Conservation (phyloP, 2,888 invertebrate genomes). For the Synanthedon formicaeformis region DNA sequence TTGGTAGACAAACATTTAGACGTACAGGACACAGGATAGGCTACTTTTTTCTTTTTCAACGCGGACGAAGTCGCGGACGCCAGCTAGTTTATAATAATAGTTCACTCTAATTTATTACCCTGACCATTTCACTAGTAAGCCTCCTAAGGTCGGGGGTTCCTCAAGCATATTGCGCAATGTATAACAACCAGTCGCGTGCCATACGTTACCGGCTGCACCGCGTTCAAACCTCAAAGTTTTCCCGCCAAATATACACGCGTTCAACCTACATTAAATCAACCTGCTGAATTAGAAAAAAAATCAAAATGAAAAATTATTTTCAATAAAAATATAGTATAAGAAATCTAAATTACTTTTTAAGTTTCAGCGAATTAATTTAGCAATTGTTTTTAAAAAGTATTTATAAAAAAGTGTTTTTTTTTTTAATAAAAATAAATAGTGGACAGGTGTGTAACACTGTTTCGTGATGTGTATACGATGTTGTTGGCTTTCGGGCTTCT, state of each 20-base stretch:
- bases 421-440: neutral
- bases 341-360: neutral
- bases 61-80: too few relatives aligned
- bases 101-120: too few relatives aligned
- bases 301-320: conserved; percentile 3
- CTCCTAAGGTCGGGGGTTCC: conserved; percentile 26
- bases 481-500: conserved; percentile 43
- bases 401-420: conserved; percentile 4
- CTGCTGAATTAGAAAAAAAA: conserved; percentile 13
- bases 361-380: too few relatives aligned
- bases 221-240: conserved; percentile 56
- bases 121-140: neutral
- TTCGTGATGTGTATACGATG: conserved; percentile 52
- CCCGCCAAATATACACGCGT: conserved; percentile 54
- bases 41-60: too few relatives aligned
- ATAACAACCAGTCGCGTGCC: conserved; percentile 25
- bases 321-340: neutral
- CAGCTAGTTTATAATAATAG: too few relatives aligned
- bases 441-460: conserved; percentile 1
- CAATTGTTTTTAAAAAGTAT: too few relatives aligned
- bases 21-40: too few relatives aligned
- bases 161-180: conserved; percentile 46
- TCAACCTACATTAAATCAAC: conserved; percentile 7
- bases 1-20: too few relatives aligned
- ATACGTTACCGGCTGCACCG: conserved; percentile 13